Conservation (phyloP, 2,888 invertebrate genomes). For the Anodontia alba region DNA sequence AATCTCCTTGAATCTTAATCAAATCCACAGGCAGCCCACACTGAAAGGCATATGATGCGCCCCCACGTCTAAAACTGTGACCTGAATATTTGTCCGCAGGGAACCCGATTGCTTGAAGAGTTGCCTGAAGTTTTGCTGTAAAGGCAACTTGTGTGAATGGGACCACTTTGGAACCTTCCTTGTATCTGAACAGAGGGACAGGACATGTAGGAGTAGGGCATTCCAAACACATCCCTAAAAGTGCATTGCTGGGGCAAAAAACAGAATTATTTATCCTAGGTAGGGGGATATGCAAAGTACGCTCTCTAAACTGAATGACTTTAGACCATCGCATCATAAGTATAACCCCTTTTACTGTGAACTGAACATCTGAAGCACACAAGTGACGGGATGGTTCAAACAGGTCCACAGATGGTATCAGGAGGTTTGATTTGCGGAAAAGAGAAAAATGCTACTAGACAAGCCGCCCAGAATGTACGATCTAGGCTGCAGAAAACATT, state of each 20-base stretch:
- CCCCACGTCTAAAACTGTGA: constrained; percentile 32
- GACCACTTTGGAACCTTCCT: background rate
- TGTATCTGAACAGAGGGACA: background rate
- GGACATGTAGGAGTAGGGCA: background rate
- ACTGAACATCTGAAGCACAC: background rate
- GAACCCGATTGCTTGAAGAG: background rate
- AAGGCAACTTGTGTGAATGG: background rate
- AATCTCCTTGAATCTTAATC: too few relatives aligned
- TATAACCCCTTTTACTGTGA: background rate
- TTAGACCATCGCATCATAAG: background rate
- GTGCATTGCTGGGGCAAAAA: background rate
- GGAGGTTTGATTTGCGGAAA: constrained; percentile 1
- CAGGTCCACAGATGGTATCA: background rate
- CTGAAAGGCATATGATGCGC: constrained; percentile 24
- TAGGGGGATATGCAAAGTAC: constrained; percentile 20
- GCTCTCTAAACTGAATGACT: too few relatives aligned
- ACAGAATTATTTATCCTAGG: background rate
- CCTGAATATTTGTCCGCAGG: constrained; percentile 23
- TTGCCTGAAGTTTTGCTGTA: background rate
- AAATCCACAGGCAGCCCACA: too few relatives aligned
- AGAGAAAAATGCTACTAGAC: constrained; percentile 15
- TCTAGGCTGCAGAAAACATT: background rate
- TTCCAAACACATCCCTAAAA: too few relatives aligned
- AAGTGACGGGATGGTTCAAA: background rate
- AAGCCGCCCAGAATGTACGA: constrained; percentile 15